Evolutionary conservation across 1,140 invertebrate species (phyloP), one percentile per base, ranked within the genome.

Genomic region (Dreissena rostriformis): DNA sequence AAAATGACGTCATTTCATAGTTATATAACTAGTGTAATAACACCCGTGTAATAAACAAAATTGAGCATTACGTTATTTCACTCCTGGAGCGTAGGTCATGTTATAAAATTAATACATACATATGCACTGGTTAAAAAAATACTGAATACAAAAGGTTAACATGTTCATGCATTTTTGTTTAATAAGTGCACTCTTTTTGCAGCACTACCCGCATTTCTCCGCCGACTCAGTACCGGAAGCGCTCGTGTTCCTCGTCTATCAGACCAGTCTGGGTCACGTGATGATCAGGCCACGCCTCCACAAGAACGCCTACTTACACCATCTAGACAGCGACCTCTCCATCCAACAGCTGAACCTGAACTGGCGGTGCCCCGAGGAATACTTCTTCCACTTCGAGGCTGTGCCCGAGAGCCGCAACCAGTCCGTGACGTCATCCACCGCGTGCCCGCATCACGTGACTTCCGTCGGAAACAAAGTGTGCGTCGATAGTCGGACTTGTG

Each of bases 311-410:
- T 84, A 84, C 39, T 24, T 84, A 6, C 74, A 84, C 51, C 82
- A 84, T 52, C 68, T 84, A 8, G 82, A 84, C n/a, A 22, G 77
- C 14, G 19, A 53, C 22, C 68, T 84, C 11, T 71, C 67, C 28
- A 53, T 84, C 15, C 74, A 84, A 39, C 28, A 66, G 57, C 52
- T 84, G 2, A 67, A 84, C 53, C 52, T 84, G 17, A 84, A 84
- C 73, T 77, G 66, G 75, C 19, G 82, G 51, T 77, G 74, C 51
- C 82, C 82, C 15, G 82, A 84, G 49, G 74, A 84, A 53, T 84
- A 77, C 39, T 84, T 84, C 57, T 84, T 84, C 55, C 66, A 77
- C 52, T 77, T 84, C 49, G 77, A 52, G 14, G 75, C 74, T 0
- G 67, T 84, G 5, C 68, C 82, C 6, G 73, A 77, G 49, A 28